These are phyloP conservation scores for Philypnodon macrostomus DNA, from an alignment of 2,797 vertebrate genomes.

Conservation along the genomic window DNA sequence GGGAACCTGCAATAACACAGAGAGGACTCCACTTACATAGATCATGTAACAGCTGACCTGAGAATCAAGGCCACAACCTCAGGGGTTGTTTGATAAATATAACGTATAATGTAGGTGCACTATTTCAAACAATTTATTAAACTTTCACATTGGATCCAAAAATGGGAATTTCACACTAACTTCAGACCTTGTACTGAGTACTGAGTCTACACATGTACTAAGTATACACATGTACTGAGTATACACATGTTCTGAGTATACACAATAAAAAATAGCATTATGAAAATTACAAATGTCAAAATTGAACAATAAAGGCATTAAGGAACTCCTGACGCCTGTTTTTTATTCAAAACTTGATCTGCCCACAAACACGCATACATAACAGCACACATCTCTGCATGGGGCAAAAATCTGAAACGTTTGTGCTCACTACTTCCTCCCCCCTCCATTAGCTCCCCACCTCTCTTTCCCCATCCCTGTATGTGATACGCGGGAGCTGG, in stretches of 20 bases:
- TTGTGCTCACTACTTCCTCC: constrained; percentile 33
- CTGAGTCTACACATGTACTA: too few species aligned
- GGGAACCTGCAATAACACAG: too few species aligned
- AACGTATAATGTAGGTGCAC: too few species aligned
- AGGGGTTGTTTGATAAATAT: too few species aligned
- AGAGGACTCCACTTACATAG: too few species aligned
- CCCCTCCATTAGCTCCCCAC: constrained; percentile 24
- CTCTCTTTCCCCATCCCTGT: constrained; percentile 21
- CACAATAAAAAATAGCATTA: too few species aligned
- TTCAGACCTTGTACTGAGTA: not conserved
- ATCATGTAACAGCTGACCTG: too few species aligned
- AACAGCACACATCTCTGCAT: constrained; percentile 46
- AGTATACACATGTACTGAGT: too few species aligned
- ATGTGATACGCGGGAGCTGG: constrained; percentile 59
- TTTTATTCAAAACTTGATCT: constrained; percentile 39
- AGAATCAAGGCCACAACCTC: too few species aligned
- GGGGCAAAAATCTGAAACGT: constrained; percentile 52
- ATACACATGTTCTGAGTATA: too few species aligned
- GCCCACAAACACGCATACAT: constrained; percentile 20
- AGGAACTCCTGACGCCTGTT: constrained; percentile 46
- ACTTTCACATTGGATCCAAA: constrained; percentile 9
- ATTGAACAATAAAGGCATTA: constrained; percentile 61
- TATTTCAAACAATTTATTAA: not conserved
- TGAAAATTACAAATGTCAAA: constrained; percentile 41
- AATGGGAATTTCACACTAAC: constrained; percentile 2